Percentiles rank a stretch among this genome's conserved stretches.
These are phyloP conservation scores for Zaprionus kolodkinae DNA, from an alignment of 1,140 invertebrate species.

Conservation along the genomic window DNA sequence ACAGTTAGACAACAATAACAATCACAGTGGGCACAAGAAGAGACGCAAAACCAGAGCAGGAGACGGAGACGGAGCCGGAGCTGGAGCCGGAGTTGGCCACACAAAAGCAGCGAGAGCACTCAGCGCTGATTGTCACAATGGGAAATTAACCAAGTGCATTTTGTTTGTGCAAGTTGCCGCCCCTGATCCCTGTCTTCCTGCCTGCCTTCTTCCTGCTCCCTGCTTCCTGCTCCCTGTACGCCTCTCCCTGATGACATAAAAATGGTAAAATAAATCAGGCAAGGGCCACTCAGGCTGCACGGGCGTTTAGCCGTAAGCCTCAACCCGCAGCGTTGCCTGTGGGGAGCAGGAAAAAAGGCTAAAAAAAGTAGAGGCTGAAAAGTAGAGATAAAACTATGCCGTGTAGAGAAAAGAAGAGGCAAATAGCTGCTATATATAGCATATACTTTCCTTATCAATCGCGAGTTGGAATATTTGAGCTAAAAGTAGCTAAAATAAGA, in stretches of 20 bases:
- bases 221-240: too few species aligned
- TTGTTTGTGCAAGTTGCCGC: conserved; percentile 72
- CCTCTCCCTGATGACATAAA: conserved; percentile 22
- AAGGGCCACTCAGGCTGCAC: conserved; percentile 42
- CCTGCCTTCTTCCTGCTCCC: not conserved
- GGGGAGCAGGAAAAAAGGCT: conserved; percentile 7
- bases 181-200: conserved; percentile 6
- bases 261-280: conserved; percentile 56
- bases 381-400: not conserved
- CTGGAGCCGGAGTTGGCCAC: not conserved
- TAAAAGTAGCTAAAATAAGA: not conserved
- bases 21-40: conserved; percentile 45
- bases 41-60: conserved; percentile 34
- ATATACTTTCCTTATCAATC: not conserved
- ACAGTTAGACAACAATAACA: conserved; percentile 82
- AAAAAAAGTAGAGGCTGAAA: not conserved
- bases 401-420: not conserved
- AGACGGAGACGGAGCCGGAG: not conserved
- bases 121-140: conserved; percentile 82
- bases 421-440: not conserved
- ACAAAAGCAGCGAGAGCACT: conserved; percentile 72
- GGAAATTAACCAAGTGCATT: conserved; percentile 83
- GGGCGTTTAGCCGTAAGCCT: conserved; percentile 13
- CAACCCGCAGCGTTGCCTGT: not conserved
- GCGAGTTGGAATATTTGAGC: not conserved